phyloP scores from a whole-genome alignment of 2,113 vertebrate genomes.

The Phyllostomus discolor region DNA sequence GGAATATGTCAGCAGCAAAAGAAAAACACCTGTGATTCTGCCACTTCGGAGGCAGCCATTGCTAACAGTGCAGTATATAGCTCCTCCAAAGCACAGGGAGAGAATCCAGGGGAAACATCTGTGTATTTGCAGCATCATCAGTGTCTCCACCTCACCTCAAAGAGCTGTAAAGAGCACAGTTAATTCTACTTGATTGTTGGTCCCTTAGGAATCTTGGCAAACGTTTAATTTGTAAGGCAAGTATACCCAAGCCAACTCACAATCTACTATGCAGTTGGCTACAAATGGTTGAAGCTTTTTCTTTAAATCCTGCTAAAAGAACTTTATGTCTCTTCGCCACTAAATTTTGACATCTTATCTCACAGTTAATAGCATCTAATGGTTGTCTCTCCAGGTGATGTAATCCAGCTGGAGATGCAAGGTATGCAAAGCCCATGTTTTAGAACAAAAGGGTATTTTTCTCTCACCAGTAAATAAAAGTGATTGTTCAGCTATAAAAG shows the following conservation, averaged over 20 bases:
- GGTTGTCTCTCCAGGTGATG: constrained; percentile 61
- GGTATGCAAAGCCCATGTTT: constrained; percentile 61
- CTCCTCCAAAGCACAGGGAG: neutral
- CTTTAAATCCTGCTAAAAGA: constrained; percentile 9
- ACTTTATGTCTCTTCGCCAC: constrained; percentile 16
- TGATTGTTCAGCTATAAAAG: constrained; percentile 96
- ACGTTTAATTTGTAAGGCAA: constrained; percentile 30
- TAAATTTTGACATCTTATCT: constrained; percentile 53
- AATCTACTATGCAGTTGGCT: neutral
- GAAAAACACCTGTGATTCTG: neutral
- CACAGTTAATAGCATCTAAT: constrained; percentile 16
- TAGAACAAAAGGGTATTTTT: constrained; percentile 71
- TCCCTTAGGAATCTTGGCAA: constrained; percentile 52
- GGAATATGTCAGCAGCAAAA: neutral
- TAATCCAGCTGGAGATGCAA: constrained; percentile 57
- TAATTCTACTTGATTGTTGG: constrained; percentile 21
- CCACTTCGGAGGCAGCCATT: neutral
- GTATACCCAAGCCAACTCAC: constrained; percentile 36
- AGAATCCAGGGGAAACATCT: neutral
- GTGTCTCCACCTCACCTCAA: constrained; percentile 24
- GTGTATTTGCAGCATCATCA: neutral
- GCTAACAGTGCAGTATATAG: neutral
- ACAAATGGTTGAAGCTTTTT: constrained; percentile 6
- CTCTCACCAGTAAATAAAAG: constrained; percentile 84
- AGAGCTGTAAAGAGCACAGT: constrained; percentile 32